Base-by-base conservation (phyloP, 1,140 invertebrate genomes). In the Drosophila nigrodunni region DNA sequence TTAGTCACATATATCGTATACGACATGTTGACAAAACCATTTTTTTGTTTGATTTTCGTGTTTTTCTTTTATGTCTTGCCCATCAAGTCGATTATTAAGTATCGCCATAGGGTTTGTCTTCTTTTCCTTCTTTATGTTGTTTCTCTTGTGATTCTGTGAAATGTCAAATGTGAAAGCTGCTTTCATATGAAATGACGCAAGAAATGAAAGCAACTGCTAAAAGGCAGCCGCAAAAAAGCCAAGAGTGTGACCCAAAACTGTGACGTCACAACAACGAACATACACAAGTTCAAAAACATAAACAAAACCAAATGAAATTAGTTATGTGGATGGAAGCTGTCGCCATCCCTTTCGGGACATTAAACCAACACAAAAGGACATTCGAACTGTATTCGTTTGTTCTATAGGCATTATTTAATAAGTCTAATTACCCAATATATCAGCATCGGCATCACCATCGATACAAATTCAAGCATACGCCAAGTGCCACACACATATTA, bases 121-220 rank as follows among this genome's bases (percentile, higher is more conserved):
- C 62, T 37, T 65, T 57, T 18, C 34, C 68, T 82, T 75, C 82
- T 86, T 30, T 30, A 30, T 30, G 25, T 30, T 30, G 25, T 30
- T 30, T 18, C 34, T 13, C 21, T 49, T 58, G 34, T 73, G 79
- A 76, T 82, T 79, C 82, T 86, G 82, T 71, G 58, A 88, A 88
- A 86, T 86, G 82, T 86, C 83, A 86, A 86, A 88, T 82, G 82
- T 88, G 76, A 88, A 71, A 70, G 69, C 72, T 66, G 83, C 68
- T 82, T 86, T 87, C 61, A 82, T 77, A 87, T 64, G 54, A 87
- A 86, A 87, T 86, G 79, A 86, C 82, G 82, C 82, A 86, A 87
- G 82, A 79, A 79, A 86, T 87, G 64, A 86, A 86, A 73, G 55
- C 74, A 60, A 8, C 55, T 54, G 77, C 59, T 78, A 86, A 86